phyloP scores from a whole-genome alignment of 2,797 vertebrate genomes.

The Sebastes steindachneri region DNA sequence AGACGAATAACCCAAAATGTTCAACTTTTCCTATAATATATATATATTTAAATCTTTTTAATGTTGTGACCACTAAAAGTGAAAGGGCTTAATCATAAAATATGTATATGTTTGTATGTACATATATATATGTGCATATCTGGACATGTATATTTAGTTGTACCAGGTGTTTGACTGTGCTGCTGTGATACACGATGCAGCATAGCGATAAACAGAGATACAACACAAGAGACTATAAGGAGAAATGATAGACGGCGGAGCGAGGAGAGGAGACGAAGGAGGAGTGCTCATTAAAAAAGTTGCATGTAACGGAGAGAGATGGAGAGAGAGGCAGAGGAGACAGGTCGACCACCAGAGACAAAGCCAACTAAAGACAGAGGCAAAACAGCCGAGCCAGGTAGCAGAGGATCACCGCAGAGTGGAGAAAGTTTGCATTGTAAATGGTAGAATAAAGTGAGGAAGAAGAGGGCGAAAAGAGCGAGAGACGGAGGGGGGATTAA shows the following conservation, averaged over 20 bases:
- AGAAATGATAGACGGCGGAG: constrained; percentile 37
- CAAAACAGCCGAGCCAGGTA: constrained; percentile 46
- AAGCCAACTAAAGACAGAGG: constrained; percentile 64
- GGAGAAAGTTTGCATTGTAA: constrained; percentile 57
- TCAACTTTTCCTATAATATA: neutral
- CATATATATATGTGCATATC: neutral
- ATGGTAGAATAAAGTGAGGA: constrained; percentile 30
- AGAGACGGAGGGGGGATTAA: constrained; percentile 39
- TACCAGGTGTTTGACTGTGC: constrained; percentile 15
- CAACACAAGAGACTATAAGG: constrained; percentile 3
- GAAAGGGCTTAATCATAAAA: neutral
- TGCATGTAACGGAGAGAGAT: constrained; percentile 31
- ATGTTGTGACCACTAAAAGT: neutral
- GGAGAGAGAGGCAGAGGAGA: constrained; percentile 42
- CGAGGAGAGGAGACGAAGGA: constrained; percentile 29
- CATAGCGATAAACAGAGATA: constrained; percentile 4
- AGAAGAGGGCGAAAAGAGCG: neutral
- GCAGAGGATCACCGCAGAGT: constrained; percentile 8
- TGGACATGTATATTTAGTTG: constrained; percentile 17
- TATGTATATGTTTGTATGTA: neutral
- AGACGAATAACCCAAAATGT: neutral
- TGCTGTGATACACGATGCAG: constrained; percentile 18
- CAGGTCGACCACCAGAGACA: constrained; percentile 78
- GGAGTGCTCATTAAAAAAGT: constrained; percentile 64
- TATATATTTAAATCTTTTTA: neutral